Evolutionary conservation across 2,113 vertebrate genomes (phyloP), one percentile per base, ranked within the genome.

Genomic region (Alethe diademata): DNA sequence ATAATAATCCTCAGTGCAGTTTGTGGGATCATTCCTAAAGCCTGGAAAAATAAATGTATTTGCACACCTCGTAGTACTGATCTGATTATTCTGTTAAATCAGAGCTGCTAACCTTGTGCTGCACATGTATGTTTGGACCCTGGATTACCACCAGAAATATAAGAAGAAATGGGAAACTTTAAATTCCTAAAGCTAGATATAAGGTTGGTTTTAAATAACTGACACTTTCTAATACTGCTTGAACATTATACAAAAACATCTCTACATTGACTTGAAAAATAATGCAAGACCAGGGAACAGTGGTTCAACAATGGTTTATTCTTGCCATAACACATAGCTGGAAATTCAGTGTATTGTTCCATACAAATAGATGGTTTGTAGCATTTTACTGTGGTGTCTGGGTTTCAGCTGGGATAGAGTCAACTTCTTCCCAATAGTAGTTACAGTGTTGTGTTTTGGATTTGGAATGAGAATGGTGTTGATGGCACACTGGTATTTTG

Each of bases 51-150:
- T 4, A 76, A 83, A 43, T 36, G 6, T 18, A 35, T 82, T 61
- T 72, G 23, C 0, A 5, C 17, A 57, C 3, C 22, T 90, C 5
- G 20, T 19, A 29, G 29, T 38, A 40, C 9, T 60, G 19, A 31
- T 20, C 56, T 36, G 20, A 81, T 78, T 71, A 67, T 64, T 92
- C 57, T 71, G 20, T 51, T 69, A 60, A 67, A 4, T 10, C 50
- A 72, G 40, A 88, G 18, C 45, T 89, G 54, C 40, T 61, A 60
- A 43, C 10, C 10, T 73, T 36, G 14, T 42, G 13, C 12, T 24
- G 19, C 0, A 0, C 14, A 53, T n/a, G 57, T 19, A 22, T 13
- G 8, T 9, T 50, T 61, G 42, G 20, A 70, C 11, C 6, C 54
- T n/a, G 19, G 15, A 19, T 74, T 73, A 22, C 19, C n/a, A 45